These are phyloP conservation scores for Baronia brevicornis DNA, from an alignment of 2,888 invertebrate species.

Conservation along the genomic window DNA sequence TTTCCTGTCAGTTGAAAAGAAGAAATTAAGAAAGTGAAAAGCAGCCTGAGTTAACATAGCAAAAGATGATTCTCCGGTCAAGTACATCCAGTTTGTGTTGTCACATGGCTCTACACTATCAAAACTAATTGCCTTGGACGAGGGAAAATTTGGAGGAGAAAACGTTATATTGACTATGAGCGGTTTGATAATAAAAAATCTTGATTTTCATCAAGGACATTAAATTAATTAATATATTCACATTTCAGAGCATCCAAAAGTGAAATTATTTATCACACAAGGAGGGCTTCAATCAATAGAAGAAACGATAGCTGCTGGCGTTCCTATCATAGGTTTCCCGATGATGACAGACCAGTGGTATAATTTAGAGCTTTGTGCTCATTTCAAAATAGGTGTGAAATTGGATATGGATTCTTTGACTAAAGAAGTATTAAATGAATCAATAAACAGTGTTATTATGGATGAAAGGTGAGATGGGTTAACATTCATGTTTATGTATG, in stretches of 20 bases:
- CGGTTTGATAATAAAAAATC: conserved; percentile 26
- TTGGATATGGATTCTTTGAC: conserved; percentile 28
- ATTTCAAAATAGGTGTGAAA: conserved; percentile 31
- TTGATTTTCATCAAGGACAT: conserved; percentile 50
- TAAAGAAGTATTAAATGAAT: conserved; percentile 23
- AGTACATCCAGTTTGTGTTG: too few relatives aligned
- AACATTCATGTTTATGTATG: background rate
- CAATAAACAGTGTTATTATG: conserved; percentile 22
- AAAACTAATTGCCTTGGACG: too few relatives aligned
- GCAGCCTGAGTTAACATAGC: too few relatives aligned
- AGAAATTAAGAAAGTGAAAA: too few relatives aligned
- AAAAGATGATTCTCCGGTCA: too few relatives aligned
- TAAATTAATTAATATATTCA: conserved; percentile 32
- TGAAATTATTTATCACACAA: conserved; percentile 53
- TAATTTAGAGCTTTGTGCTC: conserved; percentile 31
- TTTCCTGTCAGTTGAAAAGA: too few relatives aligned
- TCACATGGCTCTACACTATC: too few relatives aligned
- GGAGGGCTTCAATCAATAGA: conserved; percentile 50
- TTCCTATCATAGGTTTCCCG: conserved; percentile 42
- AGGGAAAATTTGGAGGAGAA: too few relatives aligned
- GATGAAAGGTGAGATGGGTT: conserved; percentile 21
- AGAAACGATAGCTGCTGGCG: conserved; percentile 42
- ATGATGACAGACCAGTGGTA: conserved; percentile 46
- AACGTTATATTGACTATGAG: too few relatives aligned
- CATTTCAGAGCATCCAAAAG: conserved; percentile 39